phyloP scores from a whole-genome alignment of 2,888 invertebrate genomes.

The Sisyra nigra region DNA sequence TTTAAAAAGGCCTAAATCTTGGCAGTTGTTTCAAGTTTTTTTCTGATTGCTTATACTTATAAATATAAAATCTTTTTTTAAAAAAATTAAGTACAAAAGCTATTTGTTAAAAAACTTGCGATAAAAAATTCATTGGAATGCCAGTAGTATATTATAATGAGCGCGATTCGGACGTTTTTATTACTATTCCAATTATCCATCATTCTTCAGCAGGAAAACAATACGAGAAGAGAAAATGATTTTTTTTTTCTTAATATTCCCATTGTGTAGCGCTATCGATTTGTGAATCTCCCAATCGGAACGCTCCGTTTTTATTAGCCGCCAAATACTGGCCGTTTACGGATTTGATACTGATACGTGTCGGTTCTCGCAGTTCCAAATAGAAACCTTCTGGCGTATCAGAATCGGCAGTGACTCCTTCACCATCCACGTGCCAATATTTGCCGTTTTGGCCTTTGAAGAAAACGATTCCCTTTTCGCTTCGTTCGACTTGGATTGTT shows the following conservation, averaged over 20 bases:
- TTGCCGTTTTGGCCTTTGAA: conserved; percentile 89
- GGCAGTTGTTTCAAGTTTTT: too few species aligned
- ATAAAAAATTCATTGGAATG: background rate
- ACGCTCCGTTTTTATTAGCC: conserved; percentile 82
- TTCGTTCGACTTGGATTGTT: conserved; percentile 79
- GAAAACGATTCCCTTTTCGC: conserved; percentile 75
- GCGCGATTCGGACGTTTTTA: background rate
- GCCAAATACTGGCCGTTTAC: conserved; percentile 61
- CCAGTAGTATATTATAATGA: background rate
- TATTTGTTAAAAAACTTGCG: background rate
- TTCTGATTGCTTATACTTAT: too few species aligned
- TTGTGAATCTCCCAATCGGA: conserved; percentile 66
- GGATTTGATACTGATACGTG: conserved; percentile 78
- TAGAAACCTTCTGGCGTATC: conserved; percentile 75
- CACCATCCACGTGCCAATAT: conserved; percentile 86
- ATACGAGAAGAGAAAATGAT: background rate
- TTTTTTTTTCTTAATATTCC: conserved; percentile 58
- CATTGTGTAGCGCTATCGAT: conserved; percentile 74
- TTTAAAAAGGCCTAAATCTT: too few species aligned
- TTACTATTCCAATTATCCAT: background rate
- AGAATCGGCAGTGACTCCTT: conserved; percentile 72
- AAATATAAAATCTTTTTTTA: too few species aligned
- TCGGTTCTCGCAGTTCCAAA: conserved; percentile 84
- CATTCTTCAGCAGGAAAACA: background rate
- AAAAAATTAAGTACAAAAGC: too few species aligned